Conservation (phyloP, 1,140 invertebrate species). For the Lycorma delicatula region DNA sequence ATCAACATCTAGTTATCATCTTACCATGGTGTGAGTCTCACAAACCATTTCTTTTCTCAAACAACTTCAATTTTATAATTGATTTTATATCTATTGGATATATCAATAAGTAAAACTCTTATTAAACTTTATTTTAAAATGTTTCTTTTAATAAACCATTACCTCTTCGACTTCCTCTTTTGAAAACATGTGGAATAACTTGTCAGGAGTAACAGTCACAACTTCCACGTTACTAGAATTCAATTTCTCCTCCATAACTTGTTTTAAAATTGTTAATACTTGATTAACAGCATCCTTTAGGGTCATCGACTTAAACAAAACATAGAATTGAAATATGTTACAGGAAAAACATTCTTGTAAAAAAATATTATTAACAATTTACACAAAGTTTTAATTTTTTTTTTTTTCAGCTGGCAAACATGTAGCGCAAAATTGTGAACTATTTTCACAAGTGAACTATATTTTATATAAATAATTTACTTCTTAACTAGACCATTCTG, state of each 20-base stretch:
- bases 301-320: slow-evolving; percentile 77
- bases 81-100: too few species aligned
- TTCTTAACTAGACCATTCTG: too few species aligned
- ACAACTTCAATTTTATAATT: too few species aligned
- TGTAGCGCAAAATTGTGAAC: slow-evolving; percentile 1
- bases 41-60: too few species aligned
- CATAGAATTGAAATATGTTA: too few species aligned
- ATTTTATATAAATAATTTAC: too few species aligned
- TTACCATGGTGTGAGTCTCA: too few species aligned
- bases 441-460: too few species aligned
- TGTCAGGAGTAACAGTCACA: slow-evolving; percentile 79
- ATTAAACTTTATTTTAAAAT: too few species aligned
- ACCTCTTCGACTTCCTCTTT: slow-evolving; percentile 83
- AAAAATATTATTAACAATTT: slow-evolving; percentile 5
- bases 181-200: slow-evolving; percentile 81
- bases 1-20: too few species aligned
- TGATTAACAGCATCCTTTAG: slow-evolving; percentile 90
- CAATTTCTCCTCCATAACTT: slow-evolving; percentile 99
- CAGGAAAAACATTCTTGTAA: slow-evolving; percentile 7
- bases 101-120: too few species aligned
- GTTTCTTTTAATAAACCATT: too few species aligned
- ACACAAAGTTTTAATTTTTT: slow-evolving; percentile 8
- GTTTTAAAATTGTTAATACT: slow-evolving; percentile 91
- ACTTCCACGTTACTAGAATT: slow-evolving; percentile 98
- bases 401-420: neutral